A percentile compares a stretch with the other conserved stretches of the same genome.
Evolutionary conservation across 2,797 vertebrate species (phyloP).

Genomic region (Lacerta agilis): DNA sequence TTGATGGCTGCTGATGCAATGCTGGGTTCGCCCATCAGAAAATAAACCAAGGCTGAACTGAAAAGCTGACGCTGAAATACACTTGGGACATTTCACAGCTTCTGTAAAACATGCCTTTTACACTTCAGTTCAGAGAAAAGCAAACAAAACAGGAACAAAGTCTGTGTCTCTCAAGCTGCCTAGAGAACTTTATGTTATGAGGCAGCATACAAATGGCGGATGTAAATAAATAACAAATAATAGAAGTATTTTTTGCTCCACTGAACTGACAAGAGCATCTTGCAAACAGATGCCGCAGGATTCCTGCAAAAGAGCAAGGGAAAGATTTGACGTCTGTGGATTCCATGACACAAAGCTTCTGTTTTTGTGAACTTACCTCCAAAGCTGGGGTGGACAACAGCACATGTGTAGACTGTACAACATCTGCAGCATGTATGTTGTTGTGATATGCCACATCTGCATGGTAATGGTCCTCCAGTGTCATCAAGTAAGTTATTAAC

Average conservation of each 20-base stretch:
- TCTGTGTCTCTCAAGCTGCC: too few species aligned
- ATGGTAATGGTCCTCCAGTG: slow-evolving; percentile 98
- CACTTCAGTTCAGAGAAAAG: neutral
- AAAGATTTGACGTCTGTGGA: neutral
- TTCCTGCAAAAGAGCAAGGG: neutral
- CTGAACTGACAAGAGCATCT: neutral
- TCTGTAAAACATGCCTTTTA: neutral
- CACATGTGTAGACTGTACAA: slow-evolving; percentile 98
- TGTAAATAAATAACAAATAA: neutral
- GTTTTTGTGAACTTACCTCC: slow-evolving; percentile 81
- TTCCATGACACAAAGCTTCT: neutral
- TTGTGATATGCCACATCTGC: slow-evolving; percentile 98
- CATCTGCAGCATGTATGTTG: slow-evolving; percentile 98
- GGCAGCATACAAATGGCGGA: too few species aligned
- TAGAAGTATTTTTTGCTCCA: neutral
- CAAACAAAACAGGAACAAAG: neutral
- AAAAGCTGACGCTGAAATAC: neutral
- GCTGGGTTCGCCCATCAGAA: neutral
- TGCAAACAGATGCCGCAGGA: neutral
- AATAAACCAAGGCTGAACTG: neutral
- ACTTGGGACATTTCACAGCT: neutral
- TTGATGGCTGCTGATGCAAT: too few species aligned
- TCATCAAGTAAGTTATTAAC: slow-evolving; percentile 98
- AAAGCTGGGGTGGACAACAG: slow-evolving; percentile 95
- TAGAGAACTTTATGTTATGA: too few species aligned